Evolutionary conservation across 2,113 vertebrate species (phyloP), one percentile per base, ranked within the genome.

Genomic region (Macrotis lagotis): DNA sequence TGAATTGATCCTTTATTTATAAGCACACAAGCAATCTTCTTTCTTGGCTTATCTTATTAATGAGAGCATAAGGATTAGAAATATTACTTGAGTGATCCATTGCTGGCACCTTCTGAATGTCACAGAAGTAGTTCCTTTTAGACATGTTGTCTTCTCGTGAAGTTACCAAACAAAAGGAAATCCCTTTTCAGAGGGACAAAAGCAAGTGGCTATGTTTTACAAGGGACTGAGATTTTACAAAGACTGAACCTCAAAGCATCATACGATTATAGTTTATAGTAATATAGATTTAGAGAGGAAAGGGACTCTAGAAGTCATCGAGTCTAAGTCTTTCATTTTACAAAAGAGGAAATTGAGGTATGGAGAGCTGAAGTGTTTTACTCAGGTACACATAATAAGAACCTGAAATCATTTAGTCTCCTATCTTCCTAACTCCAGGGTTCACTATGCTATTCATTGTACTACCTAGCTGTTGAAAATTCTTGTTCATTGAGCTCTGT

Each of bases 41-140:
- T 6, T 95, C 51, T 51, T 26, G 90, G 24, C 88, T 91, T 93
- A 89, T 31, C 25, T 28, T 59, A 55, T 91, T 92, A 50, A 95
- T 92, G 48, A n/a, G 26, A 92, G 19, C 53, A 94, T 83, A 83
- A 83, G 0, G 16, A 90, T 90, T 95, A 90, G 25, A 91, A 25
- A 53, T 53, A 91, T 93, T 95, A 93, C 8, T 16, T 74, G 74
- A 92, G 51, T 25, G 66, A 74, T 92, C 28, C 16, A 48, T 12
- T 90, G 89, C 93, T 52, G 96, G 12, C 59, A 12, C 9, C 44
- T 83, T 96, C 90, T 96, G 95, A 95, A 95, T 93, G 47, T 96
- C 92, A 89, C 8, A 66, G 1, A 9, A 95, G 22, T 52, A 26
- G 88, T 90, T 96, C 47, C 25, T 89, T 96, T 93, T 93, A 91